These are phyloP conservation scores for Cirrhinus molitorella DNA, from an alignment of 2,797 vertebrate genomes.

Conservation along the genomic window DNA sequence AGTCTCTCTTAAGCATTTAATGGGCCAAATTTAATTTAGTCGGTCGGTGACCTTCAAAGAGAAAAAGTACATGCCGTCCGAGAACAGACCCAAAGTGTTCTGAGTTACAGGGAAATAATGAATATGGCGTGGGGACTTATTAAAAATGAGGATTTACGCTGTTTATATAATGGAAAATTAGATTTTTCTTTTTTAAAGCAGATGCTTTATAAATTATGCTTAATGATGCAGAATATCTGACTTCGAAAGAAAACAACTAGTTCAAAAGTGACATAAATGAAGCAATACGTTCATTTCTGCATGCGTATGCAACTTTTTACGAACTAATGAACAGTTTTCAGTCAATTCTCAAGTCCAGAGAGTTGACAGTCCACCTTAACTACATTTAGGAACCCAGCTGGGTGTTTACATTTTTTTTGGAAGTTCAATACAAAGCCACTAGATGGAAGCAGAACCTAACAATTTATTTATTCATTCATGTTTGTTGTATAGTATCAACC, in stretches of 20 bases:
- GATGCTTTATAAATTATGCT: not conserved
- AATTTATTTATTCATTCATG: not conserved
- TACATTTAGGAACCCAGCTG: not conserved
- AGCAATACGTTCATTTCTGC: not conserved
- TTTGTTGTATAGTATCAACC: not conserved
- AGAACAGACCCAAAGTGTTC: conserved; percentile 21
- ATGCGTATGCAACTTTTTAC: not conserved
- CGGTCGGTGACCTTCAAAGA: not conserved
- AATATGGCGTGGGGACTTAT: too few relatives aligned
- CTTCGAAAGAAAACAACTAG: not conserved
- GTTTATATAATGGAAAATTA: not conserved
- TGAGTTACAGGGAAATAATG: not conserved
- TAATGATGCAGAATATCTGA: not conserved
- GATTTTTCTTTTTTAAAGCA: not conserved
- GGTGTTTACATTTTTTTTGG: not conserved
- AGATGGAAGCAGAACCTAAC: conserved; percentile 62
- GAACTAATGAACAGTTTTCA: not conserved
- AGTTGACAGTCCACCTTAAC: conserved; percentile 76
- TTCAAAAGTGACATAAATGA: not conserved
- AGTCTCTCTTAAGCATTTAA: not conserved
- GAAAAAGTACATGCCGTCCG: not conserved
- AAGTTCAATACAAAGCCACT: conserved; percentile 53
- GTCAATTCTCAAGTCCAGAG: not conserved
- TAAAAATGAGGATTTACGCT: not conserved
- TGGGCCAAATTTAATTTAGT: not conserved